Evolutionary conservation across 2,797 vertebrate species (phyloP), one percentile per base, ranked within the genome.

Genomic region (Gymnoscopelus braueri): DNA sequence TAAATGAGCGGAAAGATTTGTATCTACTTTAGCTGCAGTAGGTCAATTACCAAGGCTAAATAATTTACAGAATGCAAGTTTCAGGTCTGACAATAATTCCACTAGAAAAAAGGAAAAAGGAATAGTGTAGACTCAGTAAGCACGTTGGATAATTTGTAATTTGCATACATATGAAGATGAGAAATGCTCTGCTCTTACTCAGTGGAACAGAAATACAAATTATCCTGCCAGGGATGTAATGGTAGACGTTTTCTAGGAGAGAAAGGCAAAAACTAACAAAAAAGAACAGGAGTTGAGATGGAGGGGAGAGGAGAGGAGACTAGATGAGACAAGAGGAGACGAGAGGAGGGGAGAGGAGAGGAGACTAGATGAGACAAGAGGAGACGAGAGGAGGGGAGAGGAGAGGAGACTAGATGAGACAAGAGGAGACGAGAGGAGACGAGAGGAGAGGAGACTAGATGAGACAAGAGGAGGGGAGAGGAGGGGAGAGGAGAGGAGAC

Each of bases 31-130:
- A 81, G 83, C 84, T 83, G 73, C 77, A 67, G 80, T 78, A 75
- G 88, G 87, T 90, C 88, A 88, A 89, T 91, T 92, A 89, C 76
- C 65, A 64, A 64, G 69, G 79, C 74, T 87, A 79, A 90, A 89
- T 91, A 86, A 91, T 92, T 92, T 77, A 91, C 77, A 61, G 58
- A 64, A 67, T 74, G 67, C 80, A 84, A 87, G 83, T 82, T 84
- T 83, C 68, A 83, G 84, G 76, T 77, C 55, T 52, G 39, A 77
- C 67, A 74, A 84, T 93, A 91, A 94, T 78, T 83, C 68, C 47
- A 32, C 68, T n/a, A 59, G 69, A 75, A 84, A 75, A 48, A 15
- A 14, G 35, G 35, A 44, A 44, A 44, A 44, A 10, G 39, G 9
- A 44, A 44, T 44, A 44, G 39, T 44, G 39, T 44, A 44, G 39